These are phyloP conservation scores for Shargacucullia verbasci DNA, from an alignment of 2,888 invertebrate species.

Conservation along the genomic window DNA sequence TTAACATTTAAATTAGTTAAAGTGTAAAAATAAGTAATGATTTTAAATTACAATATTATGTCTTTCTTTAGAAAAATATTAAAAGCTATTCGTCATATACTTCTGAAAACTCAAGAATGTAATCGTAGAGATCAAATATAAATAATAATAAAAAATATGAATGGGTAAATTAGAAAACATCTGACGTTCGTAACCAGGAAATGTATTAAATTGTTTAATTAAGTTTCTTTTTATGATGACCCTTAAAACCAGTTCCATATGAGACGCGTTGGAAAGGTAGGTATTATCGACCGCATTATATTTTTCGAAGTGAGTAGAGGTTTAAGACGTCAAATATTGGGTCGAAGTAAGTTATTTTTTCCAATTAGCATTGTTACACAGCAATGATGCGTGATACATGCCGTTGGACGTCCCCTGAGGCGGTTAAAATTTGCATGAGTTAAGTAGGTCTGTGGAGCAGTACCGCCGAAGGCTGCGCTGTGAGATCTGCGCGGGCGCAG, in stretches of 20 bases:
- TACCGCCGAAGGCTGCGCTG: slow-evolving; percentile 47
- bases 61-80: no score
- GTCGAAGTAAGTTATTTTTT: slow-evolving; percentile 56
- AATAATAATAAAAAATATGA: no score
- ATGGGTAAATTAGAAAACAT: no score
- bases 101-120: no score
- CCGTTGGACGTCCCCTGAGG: slow-evolving; percentile 63
- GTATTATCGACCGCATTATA: slow-evolving; percentile 14
- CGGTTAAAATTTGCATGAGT: slow-evolving; percentile 66
- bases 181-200: no score
- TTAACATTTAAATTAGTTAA: no score
- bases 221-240: slow-evolving; percentile 3
- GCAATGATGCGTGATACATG: slow-evolving; percentile 62
- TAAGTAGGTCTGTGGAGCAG: slow-evolving; percentile 73
- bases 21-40: no score
- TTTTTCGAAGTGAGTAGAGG: slow-evolving; percentile 18
- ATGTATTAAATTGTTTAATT: no score
- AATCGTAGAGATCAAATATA: no score
- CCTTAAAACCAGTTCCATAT: slow-evolving; percentile 14
- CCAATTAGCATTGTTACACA: slow-evolving; percentile 67
- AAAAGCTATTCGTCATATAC: no score
- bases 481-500: slow-evolving; percentile 62
- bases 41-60: no score
- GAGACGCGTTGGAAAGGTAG: slow-evolving; percentile 26
- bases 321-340: slow-evolving; percentile 33